Base-by-base conservation (phyloP, 35 echinoderm and acorn worm genomes). In the Apostichopus parvimensis region DNA sequence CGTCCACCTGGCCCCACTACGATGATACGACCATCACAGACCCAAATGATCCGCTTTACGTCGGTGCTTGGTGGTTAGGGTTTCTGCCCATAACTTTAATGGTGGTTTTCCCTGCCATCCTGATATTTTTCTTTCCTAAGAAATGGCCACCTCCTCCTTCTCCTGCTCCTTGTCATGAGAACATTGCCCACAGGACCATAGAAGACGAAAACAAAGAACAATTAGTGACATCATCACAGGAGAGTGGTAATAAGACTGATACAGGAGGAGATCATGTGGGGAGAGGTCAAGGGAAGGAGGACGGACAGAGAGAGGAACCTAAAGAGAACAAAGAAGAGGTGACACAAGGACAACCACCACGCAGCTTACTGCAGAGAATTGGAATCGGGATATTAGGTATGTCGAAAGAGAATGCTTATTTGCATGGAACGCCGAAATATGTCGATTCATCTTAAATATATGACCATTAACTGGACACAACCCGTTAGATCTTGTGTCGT, bases 1-100 rank as follows among this genome's bases (percentile, higher is more conserved):
- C 81, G 28, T 56, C 81, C 3, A 58, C 81, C 6, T 84, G 81
- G 81, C 81, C 81, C 4, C 11, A 57, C 15, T 21, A 58, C 54
- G 54, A 57, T 18, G 81, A 17, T 53, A 84, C 9, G 7, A 84
- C 81, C 14, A 59, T 84, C 4, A 84, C 81, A 4, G 81, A 84
- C 55, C 81, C 81, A 5, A 84, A 84, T 59, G 24, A 84, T 25
- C 81, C 81, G 0, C 81, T 58, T 6, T 84, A 84, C 53, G 54
- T 84, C 14, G 81, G 81, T n/a, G 81, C 81, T 5, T 84, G 81
- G 81, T 84, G 81, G 81, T 15, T 84, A 12, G 81, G 81, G 20
- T 84, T 84, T 59, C 17, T 84, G 9, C 81, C 81, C 1, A 84
- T 84, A 20, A 58, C 81, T 84, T 59, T 54, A 8, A 58, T 84